Base-by-base conservation (phyloP, 2,113 vertebrate species). In the Himantopus leucocephalus region DNA sequence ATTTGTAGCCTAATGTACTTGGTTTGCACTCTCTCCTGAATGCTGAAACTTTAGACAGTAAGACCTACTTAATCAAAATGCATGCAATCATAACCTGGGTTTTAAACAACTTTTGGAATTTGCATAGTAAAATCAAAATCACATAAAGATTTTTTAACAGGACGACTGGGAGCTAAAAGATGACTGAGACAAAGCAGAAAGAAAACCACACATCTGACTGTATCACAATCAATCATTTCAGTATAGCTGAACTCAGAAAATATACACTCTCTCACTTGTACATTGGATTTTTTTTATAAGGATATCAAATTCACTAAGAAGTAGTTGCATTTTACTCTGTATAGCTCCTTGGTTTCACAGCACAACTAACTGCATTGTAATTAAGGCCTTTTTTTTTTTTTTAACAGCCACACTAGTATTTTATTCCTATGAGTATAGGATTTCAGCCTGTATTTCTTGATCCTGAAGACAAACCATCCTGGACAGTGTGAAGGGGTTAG, bases 401-500 rank as follows among this genome's bases (percentile, higher is more conserved):
- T 74, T 73, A 53, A 50, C 22, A 83, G 15, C 9, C n/a, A 26
- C 29, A 17, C 30, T 41, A 62, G 24, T 70, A 30, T 85, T 96
- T 94, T 47, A 2, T 39, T 91, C 41, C 41, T 50, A 4, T 32
- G 32, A 39, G 47, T 39, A 56, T 32, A 90, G 74, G 39, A 81
- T 92, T 94, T 85, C 32, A 76, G 26, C 10, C 52, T 47, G 29
- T 67, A 79, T 80, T 89, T 93, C 76, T 96, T 97, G 95, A 97
- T 92, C 68, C 67, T 94, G 86, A 93, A 95, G 91, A 88, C 84
- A 90, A 97, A 75, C 63, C 56, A 41, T 87, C 93, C 78, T 94
- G 92, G 88, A 77, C 67, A 88, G 39, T 55, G 60, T 82, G 89
- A 98, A 97, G 83, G 58, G 43, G 47, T 88, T 91, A 66, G 34